Conservation (phyloP, 2,113 vertebrate genomes). For the Maccullochella peelii region DNA sequence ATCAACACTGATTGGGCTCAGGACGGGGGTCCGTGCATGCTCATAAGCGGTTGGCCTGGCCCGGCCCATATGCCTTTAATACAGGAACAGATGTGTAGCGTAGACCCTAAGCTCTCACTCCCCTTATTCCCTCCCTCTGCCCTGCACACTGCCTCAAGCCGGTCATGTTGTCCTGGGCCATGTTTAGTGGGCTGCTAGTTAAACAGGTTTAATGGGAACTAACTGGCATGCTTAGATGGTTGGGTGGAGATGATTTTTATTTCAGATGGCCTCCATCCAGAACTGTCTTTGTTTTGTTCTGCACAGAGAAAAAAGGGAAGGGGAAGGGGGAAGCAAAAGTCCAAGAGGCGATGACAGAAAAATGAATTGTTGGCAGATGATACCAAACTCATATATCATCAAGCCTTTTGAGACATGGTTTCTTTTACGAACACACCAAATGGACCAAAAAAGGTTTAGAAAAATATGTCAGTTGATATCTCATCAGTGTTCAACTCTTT, state of each 20-base stretch:
- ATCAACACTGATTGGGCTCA: conserved; percentile 84
- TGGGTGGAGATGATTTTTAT: conserved; percentile 75
- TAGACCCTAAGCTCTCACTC: conserved; percentile 64
- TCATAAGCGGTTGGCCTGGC: conserved; percentile 67
- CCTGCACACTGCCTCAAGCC: conserved; percentile 66
- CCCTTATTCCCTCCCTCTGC: conserved; percentile 54
- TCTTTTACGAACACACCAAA: conserved; percentile 61
- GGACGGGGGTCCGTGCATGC: conserved; percentile 68
- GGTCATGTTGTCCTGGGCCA: conserved; percentile 71
- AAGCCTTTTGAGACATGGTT: conserved; percentile 48
- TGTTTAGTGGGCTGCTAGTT: conserved; percentile 71
- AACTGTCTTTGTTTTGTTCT: conserved; percentile 49
- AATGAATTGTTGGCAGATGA: conserved; percentile 63
- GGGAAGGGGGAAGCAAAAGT: conserved; percentile 43
- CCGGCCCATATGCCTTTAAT: conserved; percentile 86
- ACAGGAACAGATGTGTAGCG: conserved; percentile 84
- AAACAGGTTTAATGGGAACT: conserved; percentile 75
- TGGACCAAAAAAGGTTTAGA: conserved; percentile 45
- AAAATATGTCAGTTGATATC: conserved; percentile 56
- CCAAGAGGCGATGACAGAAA: conserved; percentile 62
- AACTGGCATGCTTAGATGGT: conserved; percentile 74
- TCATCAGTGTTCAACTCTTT: conserved; percentile 47
- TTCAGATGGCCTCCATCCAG: conserved; percentile 68
- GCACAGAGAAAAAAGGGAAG: conserved; percentile 5
- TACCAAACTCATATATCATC: conserved; percentile 59